These are phyloP conservation scores for Leucophora obtusa DNA, from an alignment of 2,888 invertebrate genomes.

Conservation along the genomic window DNA sequence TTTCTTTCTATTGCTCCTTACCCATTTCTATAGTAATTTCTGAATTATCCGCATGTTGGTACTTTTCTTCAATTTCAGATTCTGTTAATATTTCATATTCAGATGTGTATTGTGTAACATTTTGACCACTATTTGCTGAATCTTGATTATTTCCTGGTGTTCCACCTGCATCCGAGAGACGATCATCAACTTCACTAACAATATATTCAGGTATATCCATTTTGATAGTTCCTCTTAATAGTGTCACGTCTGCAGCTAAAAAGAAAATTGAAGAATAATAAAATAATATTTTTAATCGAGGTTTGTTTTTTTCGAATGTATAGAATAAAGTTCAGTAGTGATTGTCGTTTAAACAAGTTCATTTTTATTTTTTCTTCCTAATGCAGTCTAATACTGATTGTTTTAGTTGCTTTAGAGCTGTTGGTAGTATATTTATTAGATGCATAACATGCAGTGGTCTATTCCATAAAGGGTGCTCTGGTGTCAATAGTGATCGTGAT, in stretches of 20 bases:
- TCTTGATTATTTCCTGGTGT: conserved; percentile 76
- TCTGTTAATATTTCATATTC: conserved; percentile 78
- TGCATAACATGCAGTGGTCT: too few relatives aligned
- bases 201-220: conserved; percentile 81
- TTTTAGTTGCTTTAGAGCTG: too few relatives aligned
- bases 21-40: conserved; percentile 78
- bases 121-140: conserved; percentile 71
- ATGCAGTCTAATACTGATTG: too few relatives aligned
- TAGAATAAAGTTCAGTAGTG: too few relatives aligned
- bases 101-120: conserved; percentile 76
- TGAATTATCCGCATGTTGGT: conserved; percentile 72
- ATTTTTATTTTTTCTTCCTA: too few relatives aligned
- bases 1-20: conserved; percentile 58
- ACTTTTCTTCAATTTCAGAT: conserved; percentile 78
- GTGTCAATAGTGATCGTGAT: too few relatives aligned
- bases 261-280: conserved; percentile 9
- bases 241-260: conserved; percentile 78
- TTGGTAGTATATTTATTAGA: too few relatives aligned
- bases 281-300: background rate
- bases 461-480: too few relatives aligned
- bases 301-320: too few relatives aligned
- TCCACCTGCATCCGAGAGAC: conserved; percentile 72
- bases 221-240: conserved; percentile 79
- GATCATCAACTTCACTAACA: conserved; percentile 77
- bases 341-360: too few relatives aligned